Evolutionary conservation across 2,113 vertebrate genomes (phyloP).

Genomic region (Corapipo altera): DNA sequence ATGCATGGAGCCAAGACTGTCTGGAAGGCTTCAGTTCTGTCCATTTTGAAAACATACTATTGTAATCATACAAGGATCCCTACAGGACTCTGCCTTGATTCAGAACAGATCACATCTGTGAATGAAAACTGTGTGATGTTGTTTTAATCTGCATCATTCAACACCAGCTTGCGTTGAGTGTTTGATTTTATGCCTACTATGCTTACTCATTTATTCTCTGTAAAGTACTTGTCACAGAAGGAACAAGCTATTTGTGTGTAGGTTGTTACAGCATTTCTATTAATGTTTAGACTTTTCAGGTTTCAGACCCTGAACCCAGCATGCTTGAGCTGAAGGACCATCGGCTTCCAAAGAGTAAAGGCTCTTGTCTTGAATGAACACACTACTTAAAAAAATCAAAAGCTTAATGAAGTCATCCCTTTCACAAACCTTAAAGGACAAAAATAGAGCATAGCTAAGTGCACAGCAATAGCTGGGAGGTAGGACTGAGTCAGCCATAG

Average conservation of each 20-base stretch:
- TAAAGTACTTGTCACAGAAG: background rate
- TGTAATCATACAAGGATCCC: background rate
- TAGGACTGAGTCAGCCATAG: conserved; percentile 7
- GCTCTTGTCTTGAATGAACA: conserved; percentile 19
- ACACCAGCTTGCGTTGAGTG: background rate
- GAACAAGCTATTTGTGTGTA: background rate
- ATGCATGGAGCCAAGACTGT: background rate
- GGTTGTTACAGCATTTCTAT: background rate
- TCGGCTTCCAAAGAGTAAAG: background rate
- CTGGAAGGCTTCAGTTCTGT: background rate
- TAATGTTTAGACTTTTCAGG: background rate
- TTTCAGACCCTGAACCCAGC: background rate
- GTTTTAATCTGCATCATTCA: background rate
- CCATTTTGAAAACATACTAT: background rate
- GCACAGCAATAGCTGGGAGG: background rate
- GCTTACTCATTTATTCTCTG: background rate
- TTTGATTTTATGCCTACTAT: conserved; percentile 19
- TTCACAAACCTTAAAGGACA: background rate
- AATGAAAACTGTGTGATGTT: background rate
- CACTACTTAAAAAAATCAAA: background rate
- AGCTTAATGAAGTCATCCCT: conserved; percentile 29
- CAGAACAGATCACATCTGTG: background rate
- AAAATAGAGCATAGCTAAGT: conserved; percentile 43
- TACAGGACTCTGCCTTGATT: background rate
- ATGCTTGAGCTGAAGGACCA: background rate